Evolutionary conservation across 2,113 vertebrate species (phyloP).

Genomic region (Etheostoma cragini): DNA sequence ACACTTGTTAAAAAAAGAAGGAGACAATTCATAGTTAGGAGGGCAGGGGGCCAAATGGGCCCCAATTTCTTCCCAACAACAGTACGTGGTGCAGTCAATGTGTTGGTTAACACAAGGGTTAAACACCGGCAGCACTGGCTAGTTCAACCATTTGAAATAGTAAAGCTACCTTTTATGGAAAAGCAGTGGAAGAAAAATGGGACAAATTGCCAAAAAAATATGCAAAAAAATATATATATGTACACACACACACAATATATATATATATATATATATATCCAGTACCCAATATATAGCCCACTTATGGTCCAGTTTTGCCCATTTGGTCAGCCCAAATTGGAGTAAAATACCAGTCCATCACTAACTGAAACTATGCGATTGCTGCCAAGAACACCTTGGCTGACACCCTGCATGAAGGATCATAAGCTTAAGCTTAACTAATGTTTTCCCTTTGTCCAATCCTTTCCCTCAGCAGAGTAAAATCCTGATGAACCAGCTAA

Average conservation of each 20-base stretch:
- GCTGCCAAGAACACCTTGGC: not conserved
- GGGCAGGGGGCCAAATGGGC: too few relatives aligned
- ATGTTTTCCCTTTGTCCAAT: slow-evolving; percentile 17
- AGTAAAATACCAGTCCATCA: not conserved
- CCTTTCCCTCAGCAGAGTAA: slow-evolving; percentile 81
- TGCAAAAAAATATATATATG: too few relatives aligned
- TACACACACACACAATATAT: too few relatives aligned
- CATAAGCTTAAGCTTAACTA: slow-evolving; percentile 1
- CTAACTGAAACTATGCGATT: not conserved
- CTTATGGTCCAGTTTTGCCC: not conserved
- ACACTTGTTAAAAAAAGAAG: not conserved
- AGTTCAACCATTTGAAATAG: not conserved
- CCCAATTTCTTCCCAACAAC: not conserved
- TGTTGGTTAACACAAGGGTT: not conserved
- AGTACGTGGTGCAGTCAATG: not conserved
- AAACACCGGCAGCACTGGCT: not conserved
- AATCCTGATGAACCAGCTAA: slow-evolving; percentile 92
- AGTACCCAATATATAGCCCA: not conserved
- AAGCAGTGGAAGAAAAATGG: not conserved
- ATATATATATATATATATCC: too few relatives aligned
- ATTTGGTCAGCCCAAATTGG: not conserved
- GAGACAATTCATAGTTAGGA: not conserved
- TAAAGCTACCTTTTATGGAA: not conserved
- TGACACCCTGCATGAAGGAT: not conserved
- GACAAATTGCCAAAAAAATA: too few relatives aligned